Evolutionary conservation across 2,888 invertebrate genomes (phyloP).

Genomic region (Xanthia icteritia): DNA sequence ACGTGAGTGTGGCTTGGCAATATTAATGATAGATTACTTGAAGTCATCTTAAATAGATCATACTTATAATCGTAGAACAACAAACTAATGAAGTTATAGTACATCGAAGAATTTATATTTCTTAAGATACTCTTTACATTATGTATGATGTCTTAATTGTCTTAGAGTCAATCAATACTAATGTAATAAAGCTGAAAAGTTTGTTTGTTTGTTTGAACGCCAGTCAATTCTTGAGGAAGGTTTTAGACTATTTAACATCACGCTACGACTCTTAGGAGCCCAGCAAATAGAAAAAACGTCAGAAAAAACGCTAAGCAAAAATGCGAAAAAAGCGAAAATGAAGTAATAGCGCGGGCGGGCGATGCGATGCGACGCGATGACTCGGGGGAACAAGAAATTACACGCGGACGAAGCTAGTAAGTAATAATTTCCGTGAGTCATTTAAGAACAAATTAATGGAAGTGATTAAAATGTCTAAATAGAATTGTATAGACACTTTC

Average conservation of each 20-base stretch:
- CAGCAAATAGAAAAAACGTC: neutral
- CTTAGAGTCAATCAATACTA: neutral
- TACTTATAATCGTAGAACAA: constrained; percentile 1
- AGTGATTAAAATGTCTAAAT: neutral
- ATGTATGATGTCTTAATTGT: neutral
- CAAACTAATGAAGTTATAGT: constrained; percentile 9
- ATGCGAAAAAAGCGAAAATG: neutral
- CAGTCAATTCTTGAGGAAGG: neutral
- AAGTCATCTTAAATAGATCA: constrained; percentile 19
- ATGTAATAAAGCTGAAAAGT: neutral
- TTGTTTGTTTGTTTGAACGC: neutral
- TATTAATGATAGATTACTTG: constrained; percentile 26
- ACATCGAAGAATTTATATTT: neutral
- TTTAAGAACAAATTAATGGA: neutral
- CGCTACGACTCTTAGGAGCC: neutral
- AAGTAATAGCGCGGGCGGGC: neutral
- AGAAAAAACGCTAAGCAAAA: neutral
- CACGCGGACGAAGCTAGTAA: neutral
- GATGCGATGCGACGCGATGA: neutral
- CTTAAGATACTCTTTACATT: neutral
- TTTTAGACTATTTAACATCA: neutral
- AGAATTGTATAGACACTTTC: constrained; percentile 19
- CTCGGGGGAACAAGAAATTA: neutral
- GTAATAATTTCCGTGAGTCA: constrained; percentile 1
- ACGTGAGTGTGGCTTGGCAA: constrained; percentile 26